A percentile compares a stretch with the other conserved stretches of the same genome.
These are phyloP conservation scores for Callocephalon fimbriatum DNA, from an alignment of 2,113 vertebrate species.

Conservation along the genomic window DNA sequence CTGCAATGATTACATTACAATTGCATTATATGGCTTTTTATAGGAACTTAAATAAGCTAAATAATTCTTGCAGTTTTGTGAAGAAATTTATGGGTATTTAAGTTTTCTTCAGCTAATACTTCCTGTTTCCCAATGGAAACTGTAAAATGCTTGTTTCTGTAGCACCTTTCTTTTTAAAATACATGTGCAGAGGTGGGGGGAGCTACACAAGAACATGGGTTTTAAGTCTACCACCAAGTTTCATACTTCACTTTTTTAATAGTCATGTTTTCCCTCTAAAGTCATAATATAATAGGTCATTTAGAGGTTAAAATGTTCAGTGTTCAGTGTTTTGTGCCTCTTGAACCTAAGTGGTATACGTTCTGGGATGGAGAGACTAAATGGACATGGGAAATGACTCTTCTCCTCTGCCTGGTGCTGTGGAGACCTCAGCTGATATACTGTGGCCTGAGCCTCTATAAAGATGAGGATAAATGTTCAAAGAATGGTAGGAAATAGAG, in stretches of 20 bases:
- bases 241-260: background rate
- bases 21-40: background rate
- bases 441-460: background rate
- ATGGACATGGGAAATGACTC: background rate
- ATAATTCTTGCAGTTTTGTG: background rate
- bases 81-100: background rate
- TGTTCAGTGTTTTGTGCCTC: background rate
- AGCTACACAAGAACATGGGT: too few relatives aligned
- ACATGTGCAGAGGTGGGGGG: rapidly evolving
- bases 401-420: background rate
- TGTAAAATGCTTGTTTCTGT: background rate
- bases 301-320: background rate
- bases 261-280: background rate
- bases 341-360: background rate
- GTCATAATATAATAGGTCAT: background rate
- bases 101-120: background rate
- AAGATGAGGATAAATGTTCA: background rate
- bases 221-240: background rate
- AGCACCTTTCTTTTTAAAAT: background rate
- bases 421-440: background rate
- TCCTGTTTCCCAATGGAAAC: background rate
- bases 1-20: background rate
- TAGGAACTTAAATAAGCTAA: background rate
- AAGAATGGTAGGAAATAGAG: background rate
- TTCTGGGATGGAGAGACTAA: background rate